Conservation (phyloP, 2,113 vertebrate genomes). For the Bettongia penicillata region DNA sequence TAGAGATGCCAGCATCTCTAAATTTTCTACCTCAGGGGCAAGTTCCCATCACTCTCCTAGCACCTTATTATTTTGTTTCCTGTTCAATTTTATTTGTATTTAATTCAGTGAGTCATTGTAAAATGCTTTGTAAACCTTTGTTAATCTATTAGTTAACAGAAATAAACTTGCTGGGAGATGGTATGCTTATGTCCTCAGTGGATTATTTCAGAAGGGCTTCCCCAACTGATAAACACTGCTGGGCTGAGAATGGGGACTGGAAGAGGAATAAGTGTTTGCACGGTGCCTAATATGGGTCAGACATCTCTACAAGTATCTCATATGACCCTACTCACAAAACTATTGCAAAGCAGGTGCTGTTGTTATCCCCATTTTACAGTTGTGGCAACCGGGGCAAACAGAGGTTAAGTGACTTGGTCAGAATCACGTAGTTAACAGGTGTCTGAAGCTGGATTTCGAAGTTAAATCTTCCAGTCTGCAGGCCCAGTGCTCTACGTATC, state of each 20-base stretch:
- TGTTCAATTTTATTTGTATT: background rate
- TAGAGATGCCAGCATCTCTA: background rate
- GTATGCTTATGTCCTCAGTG: background rate
- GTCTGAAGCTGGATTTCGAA: too few relatives aligned
- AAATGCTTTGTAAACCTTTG: background rate
- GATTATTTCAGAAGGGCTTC: background rate
- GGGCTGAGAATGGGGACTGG: too few relatives aligned
- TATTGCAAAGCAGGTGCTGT: background rate
- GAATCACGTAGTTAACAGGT: background rate
- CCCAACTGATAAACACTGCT: too few relatives aligned
- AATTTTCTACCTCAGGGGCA: background rate
- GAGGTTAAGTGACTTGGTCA: background rate
- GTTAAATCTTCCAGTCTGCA: too few relatives aligned
- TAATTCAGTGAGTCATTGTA: background rate
- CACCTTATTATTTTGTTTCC: background rate
- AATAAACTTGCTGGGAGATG: background rate
- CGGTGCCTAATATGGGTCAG: background rate
- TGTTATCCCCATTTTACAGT: background rate
- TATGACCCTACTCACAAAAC: background rate
- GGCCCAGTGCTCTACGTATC: too few relatives aligned
- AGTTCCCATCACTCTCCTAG: background rate
- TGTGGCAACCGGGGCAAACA: background rate
- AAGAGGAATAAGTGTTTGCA: background rate
- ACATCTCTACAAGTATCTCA: background rate
- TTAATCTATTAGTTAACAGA: background rate